Percentiles rank a stretch among this genome's conserved stretches.
Conservation (phyloP, 2,113 vertebrate genomes). For the Ciconia maguari region DNA sequence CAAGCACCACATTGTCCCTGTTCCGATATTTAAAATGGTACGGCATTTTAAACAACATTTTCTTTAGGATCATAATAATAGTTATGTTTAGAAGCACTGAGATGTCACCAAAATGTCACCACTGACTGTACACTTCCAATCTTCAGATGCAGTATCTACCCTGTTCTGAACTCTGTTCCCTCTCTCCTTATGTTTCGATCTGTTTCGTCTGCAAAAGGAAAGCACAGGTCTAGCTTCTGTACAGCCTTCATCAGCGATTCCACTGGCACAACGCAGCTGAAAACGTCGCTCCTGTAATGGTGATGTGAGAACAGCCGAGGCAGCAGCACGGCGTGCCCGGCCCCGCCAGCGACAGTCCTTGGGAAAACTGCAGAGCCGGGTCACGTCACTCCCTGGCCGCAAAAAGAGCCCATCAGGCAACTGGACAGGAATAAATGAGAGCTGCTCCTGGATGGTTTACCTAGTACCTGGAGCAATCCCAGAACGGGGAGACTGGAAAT, state of each 20-base stretch:
- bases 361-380: background rate
- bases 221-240: background rate
- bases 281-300: fast-evolving
- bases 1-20: background rate
- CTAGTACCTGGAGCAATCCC: background rate
- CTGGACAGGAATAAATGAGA: fast-evolving
- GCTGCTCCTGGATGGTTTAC: background rate
- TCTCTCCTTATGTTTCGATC: background rate
- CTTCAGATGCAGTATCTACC: background rate
- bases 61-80: background rate
- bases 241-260: background rate
- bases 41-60: background rate
- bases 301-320: background rate
- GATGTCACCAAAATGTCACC: background rate
- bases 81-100: background rate
- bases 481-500: background rate
- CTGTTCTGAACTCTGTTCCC: background rate
- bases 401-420: background rate
- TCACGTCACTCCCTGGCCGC: background rate
- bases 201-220: background rate
- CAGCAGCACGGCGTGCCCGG: no score
- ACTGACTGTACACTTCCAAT: background rate
- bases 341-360: background rate
- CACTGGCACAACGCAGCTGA: background rate
- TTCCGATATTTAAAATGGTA: background rate